Conservation (phyloP, 2,797 vertebrate genomes). For the Gila robusta region DNA sequence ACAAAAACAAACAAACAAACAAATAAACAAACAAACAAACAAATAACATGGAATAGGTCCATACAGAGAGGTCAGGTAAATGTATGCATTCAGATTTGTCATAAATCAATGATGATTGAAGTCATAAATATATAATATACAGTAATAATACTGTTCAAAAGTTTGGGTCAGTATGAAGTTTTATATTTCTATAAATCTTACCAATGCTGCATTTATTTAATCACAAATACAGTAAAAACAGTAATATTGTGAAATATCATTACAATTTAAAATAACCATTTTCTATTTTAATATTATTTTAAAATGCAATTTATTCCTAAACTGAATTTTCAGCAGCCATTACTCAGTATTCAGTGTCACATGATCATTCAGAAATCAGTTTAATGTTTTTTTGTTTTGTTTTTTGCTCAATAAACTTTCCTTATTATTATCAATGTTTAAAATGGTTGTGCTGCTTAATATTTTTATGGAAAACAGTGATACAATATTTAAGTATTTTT, state of each 20-base stretch:
- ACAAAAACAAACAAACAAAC: slow-evolving; percentile 18
- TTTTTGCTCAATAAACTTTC: background rate
- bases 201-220: background rate
- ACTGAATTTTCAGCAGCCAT: background rate
- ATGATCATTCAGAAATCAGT: background rate
- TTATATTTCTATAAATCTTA: background rate
- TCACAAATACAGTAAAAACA: background rate
- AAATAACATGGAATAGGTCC: slow-evolving; percentile 17
- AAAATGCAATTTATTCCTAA: background rate
- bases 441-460: background rate
- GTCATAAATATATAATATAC: background rate
- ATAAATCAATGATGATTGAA: background rate
- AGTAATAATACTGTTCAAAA: background rate
- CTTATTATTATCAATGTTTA: background rate
- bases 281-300: background rate
- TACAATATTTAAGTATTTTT: background rate
- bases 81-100: background rate
- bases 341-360: background rate
- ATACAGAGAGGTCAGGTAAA: slow-evolving; percentile 17
- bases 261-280: background rate
- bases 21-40: slow-evolving; percentile 4
- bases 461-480: background rate
- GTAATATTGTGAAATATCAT: background rate
- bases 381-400: background rate
- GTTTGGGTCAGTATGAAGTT: background rate